phyloP scores from a whole-genome alignment of 2,797 vertebrate genomes.

The Paedocypris micromegethes region DNA sequence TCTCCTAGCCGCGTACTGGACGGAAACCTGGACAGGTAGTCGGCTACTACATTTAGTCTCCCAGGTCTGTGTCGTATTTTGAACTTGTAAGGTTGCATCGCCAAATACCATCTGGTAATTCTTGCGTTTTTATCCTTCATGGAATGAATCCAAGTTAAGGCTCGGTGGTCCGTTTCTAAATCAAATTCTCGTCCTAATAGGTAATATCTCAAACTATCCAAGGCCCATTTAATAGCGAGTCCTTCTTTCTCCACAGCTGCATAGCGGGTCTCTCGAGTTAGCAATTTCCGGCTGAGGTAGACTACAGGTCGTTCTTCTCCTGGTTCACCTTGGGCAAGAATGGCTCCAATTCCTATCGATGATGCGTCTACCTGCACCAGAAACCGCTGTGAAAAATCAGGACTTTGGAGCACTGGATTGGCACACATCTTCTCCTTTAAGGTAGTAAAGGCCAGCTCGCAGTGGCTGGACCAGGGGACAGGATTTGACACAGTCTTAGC shows the following conservation, averaged over 20 bases:
- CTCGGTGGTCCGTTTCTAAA: not conserved
- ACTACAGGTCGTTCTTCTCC: not conserved
- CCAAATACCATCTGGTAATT: not conserved
- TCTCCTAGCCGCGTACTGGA: not conserved
- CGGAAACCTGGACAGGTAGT: not conserved
- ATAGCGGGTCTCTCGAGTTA: not conserved
- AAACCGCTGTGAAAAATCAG: not conserved
- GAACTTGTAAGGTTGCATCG: not conserved
- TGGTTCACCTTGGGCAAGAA: not conserved
- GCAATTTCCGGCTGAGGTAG: not conserved
- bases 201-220: not conserved
- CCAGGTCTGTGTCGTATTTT: not conserved
- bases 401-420: not conserved
- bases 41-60: not conserved
- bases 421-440: not conserved
- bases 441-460: not conserved
- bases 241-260: not conserved
- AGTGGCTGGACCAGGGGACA: not conserved
- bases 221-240: not conserved
- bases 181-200: not conserved
- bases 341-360: not conserved
- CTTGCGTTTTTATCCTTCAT: not conserved
- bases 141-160: not conserved
- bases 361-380: not conserved
- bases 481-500: not conserved